Base-by-base conservation (phyloP, 1,140 invertebrate genomes). In the Meloidogyne chitwoodi region DNA sequence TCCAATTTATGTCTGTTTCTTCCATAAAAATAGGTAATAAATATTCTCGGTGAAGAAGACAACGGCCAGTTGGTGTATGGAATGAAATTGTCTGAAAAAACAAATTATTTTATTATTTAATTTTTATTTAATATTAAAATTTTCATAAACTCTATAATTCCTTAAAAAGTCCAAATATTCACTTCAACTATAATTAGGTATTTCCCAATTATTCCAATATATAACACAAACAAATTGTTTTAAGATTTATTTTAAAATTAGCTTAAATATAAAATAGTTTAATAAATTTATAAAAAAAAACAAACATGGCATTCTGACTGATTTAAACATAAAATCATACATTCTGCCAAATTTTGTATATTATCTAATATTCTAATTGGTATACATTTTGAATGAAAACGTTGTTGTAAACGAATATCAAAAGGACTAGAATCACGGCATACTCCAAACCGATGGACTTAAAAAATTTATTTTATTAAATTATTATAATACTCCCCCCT, bases 381-480 rank as follows among this genome's bases (percentile, higher is more conserved):
- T 38, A 65, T 22, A 22, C 41, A 65, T 41, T 31, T 73, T 14
- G 71, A 34, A 8, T 61, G 34, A 26, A 73, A 31, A 27, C 71
- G 71, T 64, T 27, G 41, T 63, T 73, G 71, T 34, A 27, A 14
- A 27, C 71, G 71, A 26, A 73, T 56, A 27, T 65, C 27, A 24
- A 73, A 73, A 34, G 34, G 71, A 34, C 24, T 64, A 14, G 71
- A 48, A 22, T 73, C 71, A 22, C 71, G 71, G 12, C 71, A 73
- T 14, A 56, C 31, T 61, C 71, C 71, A 34, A 27, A 73, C 38
- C 71, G 56, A 73, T 73, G 71, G 24, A 14, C 71, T 73, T 3
- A 73, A 56, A 29, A 26, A 71, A 70, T 12, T 0, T 4, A 27
- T 29, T n/a, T n/a, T n/a, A n/a, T n/a, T n/a, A n/a, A n/a, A n/a